Conservation (phyloP, 1,140 invertebrate genomes). For the Panagrolaimus sp. region DNA sequence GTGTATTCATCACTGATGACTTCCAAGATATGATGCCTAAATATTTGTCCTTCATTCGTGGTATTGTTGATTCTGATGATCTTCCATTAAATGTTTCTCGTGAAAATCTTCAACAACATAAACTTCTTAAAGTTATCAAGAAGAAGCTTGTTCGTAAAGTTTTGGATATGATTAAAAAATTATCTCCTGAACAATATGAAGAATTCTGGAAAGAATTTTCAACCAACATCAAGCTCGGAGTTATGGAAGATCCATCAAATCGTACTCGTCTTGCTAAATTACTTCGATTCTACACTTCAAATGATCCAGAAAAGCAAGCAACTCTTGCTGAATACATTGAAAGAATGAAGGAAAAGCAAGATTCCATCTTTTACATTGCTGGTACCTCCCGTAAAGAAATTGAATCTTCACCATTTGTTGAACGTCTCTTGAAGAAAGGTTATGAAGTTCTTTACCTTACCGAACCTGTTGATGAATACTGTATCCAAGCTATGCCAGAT, state of each 20-base stretch:
- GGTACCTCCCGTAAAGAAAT: conserved; percentile 79
- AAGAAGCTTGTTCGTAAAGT: conserved; percentile 94
- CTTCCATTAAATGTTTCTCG: conserved; percentile 94
- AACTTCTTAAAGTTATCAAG: conserved; percentile 96
- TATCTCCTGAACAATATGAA: conserved; percentile 80
- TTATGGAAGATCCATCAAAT: conserved; percentile 95
- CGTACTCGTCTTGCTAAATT: conserved; percentile 88
- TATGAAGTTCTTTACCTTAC: conserved; percentile 91
- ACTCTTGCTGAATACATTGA: conserved; percentile 81
- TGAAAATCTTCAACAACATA: conserved; percentile 92
- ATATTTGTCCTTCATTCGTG: conserved; percentile 86
- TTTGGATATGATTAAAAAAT: conserved; percentile 95
- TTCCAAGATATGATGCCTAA: conserved; percentile 99
- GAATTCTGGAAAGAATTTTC: conserved; percentile 99
- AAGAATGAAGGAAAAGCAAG: conserved; percentile 94
- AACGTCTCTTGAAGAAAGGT: conserved; percentile 82
- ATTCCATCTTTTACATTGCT: conserved; percentile 92
- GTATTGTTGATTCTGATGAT: conserved; percentile 98
- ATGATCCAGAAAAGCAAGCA: conserved; percentile 67
- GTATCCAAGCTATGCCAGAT: conserved; percentile 90
- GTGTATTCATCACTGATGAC: conserved; percentile 98
- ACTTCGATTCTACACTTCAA: conserved; percentile 81
- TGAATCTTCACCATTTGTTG: conserved; percentile 87
- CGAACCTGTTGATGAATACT: conserved; percentile 97
- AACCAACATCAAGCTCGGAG: conserved; percentile 92